Conservation (phyloP, 2,888 invertebrate genomes). For the Drosophila paramelanica region DNA sequence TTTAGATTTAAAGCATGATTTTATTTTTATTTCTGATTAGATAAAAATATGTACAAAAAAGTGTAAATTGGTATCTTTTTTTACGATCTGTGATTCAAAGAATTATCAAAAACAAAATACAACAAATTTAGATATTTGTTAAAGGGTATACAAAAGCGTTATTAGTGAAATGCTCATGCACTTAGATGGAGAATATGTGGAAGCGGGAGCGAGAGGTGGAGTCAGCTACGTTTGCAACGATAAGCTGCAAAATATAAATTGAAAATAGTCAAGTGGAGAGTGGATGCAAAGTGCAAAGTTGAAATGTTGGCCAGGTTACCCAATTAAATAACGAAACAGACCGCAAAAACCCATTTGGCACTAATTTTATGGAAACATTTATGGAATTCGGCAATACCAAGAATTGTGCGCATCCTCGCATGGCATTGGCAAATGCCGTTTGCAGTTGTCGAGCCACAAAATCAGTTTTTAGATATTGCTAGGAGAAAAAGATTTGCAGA, state of each 20-base stretch:
- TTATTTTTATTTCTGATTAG: too few relatives aligned
- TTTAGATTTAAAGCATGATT: too few relatives aligned
- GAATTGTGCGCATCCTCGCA: conserved; percentile 3
- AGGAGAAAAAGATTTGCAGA: conserved; percentile 1
- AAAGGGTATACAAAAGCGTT: too few relatives aligned
- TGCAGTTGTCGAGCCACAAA: conserved; percentile 15
- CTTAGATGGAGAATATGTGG: not conserved
- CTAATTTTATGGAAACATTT: conserved; percentile 11
- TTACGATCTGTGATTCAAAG: too few relatives aligned
- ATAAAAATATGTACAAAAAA: too few relatives aligned
- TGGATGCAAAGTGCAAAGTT: conserved; percentile 30
- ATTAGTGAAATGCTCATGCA: too few relatives aligned
- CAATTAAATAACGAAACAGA: conserved; percentile 22
- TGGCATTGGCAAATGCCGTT: not conserved
- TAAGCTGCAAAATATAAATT: conserved; percentile 44
- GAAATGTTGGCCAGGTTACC: conserved; percentile 1
- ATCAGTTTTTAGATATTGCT: conserved; percentile 2
- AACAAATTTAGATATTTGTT: too few relatives aligned
- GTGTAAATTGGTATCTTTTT: too few relatives aligned
- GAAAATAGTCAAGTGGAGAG: conserved; percentile 45
- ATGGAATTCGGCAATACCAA: not conserved
- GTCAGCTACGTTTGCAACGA: not conserved
- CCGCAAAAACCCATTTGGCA: conserved; percentile 1
- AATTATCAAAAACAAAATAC: not conserved
- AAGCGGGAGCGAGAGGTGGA: not conserved